Conservation (phyloP, 2,888 invertebrate genomes). For the Ichneumoninae sp. region DNA sequence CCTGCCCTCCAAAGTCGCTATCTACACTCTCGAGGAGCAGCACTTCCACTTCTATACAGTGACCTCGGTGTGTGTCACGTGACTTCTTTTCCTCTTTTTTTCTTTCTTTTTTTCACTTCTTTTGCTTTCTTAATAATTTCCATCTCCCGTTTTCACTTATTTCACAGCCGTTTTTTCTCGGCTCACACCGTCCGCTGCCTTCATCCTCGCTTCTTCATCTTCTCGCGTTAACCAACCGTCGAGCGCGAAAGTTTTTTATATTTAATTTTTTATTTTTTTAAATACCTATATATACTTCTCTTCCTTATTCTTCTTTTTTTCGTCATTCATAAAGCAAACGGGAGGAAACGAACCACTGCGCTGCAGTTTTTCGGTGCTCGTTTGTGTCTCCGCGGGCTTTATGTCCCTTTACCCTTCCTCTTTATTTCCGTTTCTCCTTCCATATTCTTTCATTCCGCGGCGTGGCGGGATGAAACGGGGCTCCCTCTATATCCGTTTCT, state of each 20-base stretch:
- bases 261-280: neutral
- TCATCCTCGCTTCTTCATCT: constrained; percentile 34
- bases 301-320: constrained; percentile 31
- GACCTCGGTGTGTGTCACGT: neutral
- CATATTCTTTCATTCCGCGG: constrained; percentile 38
- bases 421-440: constrained; percentile 56
- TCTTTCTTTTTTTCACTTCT: neutral
- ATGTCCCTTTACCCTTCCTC: constrained; percentile 34
- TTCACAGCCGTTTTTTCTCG: constrained; percentile 26
- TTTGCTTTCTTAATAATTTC: constrained; percentile 5
- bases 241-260: constrained; percentile 28
- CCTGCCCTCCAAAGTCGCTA: constrained; percentile 4
- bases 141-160: constrained; percentile 37
- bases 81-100: constrained; percentile 3
- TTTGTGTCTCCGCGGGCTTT: constrained; percentile 47
- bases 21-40: neutral
- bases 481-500: constrained; percentile 22
- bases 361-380: constrained; percentile 48
- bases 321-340: constrained; percentile 32
- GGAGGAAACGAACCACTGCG: constrained; percentile 36
- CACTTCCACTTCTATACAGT: neutral
- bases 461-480: neutral
- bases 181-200: constrained; percentile 2
- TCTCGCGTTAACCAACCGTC: constrained; percentile 43
- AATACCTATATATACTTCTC: neutral